Evolutionary conservation across 2,113 vertebrate genomes (phyloP).

Genomic region (Etheostoma spectabile): DNA sequence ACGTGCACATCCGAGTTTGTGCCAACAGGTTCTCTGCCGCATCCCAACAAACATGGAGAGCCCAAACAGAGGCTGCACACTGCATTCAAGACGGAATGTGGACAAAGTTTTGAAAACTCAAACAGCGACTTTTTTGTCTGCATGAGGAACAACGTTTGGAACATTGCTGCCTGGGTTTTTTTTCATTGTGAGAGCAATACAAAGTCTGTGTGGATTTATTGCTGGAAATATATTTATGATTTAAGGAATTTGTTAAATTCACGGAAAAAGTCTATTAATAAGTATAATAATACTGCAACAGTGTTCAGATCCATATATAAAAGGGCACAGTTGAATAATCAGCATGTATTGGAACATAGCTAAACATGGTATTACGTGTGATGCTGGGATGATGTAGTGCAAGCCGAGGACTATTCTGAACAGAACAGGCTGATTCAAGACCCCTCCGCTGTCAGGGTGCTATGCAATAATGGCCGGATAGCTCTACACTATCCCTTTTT

Average conservation of each 20-base stretch:
- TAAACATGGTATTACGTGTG: not conserved
- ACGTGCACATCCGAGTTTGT: not conserved
- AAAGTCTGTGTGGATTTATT: not conserved
- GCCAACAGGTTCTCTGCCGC: not conserved
- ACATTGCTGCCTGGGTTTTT: not conserved
- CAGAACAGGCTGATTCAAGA: no score
- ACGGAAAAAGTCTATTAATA: not conserved
- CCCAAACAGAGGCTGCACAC: not conserved
- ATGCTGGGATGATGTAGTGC: no score
- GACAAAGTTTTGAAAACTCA: not conserved
- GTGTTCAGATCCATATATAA: not conserved
- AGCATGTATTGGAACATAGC: not conserved
- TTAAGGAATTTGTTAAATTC: not conserved
- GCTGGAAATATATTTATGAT: not conserved
- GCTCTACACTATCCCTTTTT: not conserved
- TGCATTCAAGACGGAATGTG: not conserved
- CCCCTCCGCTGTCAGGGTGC: no score
- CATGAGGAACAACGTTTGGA: not conserved
- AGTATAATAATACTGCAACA: not conserved
- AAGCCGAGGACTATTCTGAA: no score
- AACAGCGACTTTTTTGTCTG: not conserved
- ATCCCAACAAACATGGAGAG: not conserved
- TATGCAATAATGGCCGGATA: no score
- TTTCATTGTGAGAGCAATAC: not conserved
- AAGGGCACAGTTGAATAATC: not conserved